phyloP scores from a whole-genome alignment of 1,140 invertebrate genomes.

The Drosophila miranda region DNA sequence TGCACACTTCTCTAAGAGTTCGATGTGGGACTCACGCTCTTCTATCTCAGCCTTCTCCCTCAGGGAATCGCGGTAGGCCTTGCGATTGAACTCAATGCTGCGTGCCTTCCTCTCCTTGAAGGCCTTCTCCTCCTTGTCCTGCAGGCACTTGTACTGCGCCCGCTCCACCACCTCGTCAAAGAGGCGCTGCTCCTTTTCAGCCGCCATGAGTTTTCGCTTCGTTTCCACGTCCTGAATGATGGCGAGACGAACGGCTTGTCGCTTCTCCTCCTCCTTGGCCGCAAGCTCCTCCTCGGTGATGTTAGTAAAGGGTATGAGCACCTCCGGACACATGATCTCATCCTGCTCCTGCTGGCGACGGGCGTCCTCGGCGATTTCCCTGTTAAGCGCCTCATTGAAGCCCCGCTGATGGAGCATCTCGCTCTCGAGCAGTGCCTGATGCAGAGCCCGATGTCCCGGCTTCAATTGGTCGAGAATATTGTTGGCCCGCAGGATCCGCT shows the following conservation, averaged over 20 bases:
- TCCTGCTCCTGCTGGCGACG: conserved; percentile 39
- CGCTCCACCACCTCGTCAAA: conserved; percentile 42
- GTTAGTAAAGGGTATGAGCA: conserved; percentile 43
- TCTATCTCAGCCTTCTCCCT: conserved; percentile 38
- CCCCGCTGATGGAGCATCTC: conserved; percentile 46
- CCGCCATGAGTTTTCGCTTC: conserved; percentile 5
- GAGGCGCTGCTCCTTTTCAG: conserved; percentile 13
- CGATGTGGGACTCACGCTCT: conserved; percentile 34
- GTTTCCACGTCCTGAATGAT: conserved; percentile 10
- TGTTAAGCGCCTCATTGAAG: conserved; percentile 41
- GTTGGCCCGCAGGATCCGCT: conserved; percentile 52
- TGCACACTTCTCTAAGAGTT: too few species aligned
- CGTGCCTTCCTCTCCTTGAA: conserved; percentile 14
- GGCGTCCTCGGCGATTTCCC: conserved; percentile 36
- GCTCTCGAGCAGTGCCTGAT: conserved; percentile 39
- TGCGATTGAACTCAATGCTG: conserved; percentile 43
- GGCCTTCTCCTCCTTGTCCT: conserved; percentile 40
- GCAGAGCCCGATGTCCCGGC: conserved; percentile 46
- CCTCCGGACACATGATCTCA: conserved; percentile 35
- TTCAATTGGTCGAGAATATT: conserved; percentile 46
- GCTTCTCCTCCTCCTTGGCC: conserved; percentile 18
- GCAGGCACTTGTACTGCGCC: conserved; percentile 33
- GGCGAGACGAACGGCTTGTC: neutral
- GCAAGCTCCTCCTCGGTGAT: conserved; percentile 37
- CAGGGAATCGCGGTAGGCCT: conserved; percentile 44